phyloP scores from a whole-genome alignment of 2,888 invertebrate species.

The Xylota sylvarum region DNA sequence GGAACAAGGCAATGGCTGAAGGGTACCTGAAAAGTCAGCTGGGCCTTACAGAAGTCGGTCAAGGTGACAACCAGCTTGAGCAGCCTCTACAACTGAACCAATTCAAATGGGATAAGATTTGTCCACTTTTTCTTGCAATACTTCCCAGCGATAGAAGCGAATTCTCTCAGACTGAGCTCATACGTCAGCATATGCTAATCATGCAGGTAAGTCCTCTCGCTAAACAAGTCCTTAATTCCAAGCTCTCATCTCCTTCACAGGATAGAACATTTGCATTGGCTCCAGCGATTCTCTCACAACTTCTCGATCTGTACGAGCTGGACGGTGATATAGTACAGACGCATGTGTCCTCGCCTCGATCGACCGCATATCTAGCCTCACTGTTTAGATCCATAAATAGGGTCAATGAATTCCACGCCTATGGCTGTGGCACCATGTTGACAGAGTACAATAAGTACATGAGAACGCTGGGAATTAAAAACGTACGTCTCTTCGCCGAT shows the following conservation, averaged over 20 bases:
- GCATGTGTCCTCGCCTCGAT: constrained; percentile 91
- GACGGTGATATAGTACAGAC: constrained; percentile 92
- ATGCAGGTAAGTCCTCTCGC: constrained; percentile 85
- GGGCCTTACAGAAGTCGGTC: constrained; percentile 76
- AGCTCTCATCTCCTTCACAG: constrained; percentile 83
- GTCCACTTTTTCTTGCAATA: constrained; percentile 86
- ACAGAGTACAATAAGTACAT: constrained; percentile 89
- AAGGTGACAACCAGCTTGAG: constrained; percentile 69
- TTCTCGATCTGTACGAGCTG: constrained; percentile 87
- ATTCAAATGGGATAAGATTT: constrained; percentile 85
- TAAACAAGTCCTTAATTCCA: background rate
- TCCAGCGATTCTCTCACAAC: constrained; percentile 90
- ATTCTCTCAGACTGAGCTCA: constrained; percentile 86
- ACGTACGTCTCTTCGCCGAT: constrained; percentile 85
- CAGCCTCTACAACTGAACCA: constrained; percentile 79
- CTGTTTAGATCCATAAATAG: constrained; percentile 87
- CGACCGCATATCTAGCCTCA: constrained; percentile 91
- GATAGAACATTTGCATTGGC: constrained; percentile 93
- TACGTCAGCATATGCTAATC: constrained; percentile 86
- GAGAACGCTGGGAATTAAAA: constrained; percentile 88
- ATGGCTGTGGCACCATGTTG: constrained; percentile 86
- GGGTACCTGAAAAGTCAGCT: constrained; percentile 37
- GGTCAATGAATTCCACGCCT: constrained; percentile 87
- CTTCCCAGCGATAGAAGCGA: constrained; percentile 86
- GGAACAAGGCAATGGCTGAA: constrained; percentile 66